Conservation (phyloP, 2,888 invertebrate genomes). For the Petrophora chlorosata region DNA sequence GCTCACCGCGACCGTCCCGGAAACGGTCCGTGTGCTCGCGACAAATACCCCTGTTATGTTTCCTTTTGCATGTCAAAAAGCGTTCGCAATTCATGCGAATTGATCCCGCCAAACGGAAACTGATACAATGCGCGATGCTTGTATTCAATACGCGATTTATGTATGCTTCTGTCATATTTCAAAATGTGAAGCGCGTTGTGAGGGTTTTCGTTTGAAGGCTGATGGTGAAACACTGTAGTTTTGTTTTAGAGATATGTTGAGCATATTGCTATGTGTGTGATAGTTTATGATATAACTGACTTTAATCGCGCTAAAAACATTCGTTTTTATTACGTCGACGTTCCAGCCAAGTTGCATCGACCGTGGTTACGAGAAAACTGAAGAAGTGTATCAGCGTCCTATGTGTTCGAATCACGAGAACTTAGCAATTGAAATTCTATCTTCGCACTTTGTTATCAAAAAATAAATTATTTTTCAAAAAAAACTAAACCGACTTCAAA, state of each 20-base stretch:
- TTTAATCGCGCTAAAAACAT: too few species aligned
- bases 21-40: constrained; percentile 50
- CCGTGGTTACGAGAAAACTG: too few species aligned
- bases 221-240: not conserved
- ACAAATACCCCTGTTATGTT: constrained; percentile 67
- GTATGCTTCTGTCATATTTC: constrained; percentile 24
- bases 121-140: constrained; percentile 60
- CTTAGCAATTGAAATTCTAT: too few species aligned
- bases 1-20: constrained; percentile 35
- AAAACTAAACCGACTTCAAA: too few species aligned
- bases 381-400: too few species aligned
- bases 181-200: constrained; percentile 9
- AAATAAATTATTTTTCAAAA: too few species aligned
- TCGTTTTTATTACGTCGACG: too few species aligned
- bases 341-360: too few species aligned
- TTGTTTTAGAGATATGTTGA: not conserved
- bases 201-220: constrained; percentile 19
- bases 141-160: constrained; percentile 58
- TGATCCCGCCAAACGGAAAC: constrained; percentile 65
- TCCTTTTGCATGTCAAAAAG: constrained; percentile 76
- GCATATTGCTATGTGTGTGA: too few species aligned
- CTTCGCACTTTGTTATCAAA: too few species aligned
- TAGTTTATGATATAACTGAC: too few species aligned
- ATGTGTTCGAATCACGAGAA: too few species aligned
- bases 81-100: constrained; percentile 67